Conservation (phyloP, 2,113 vertebrate genomes). For the Anarhynchus alexandrinus region DNA sequence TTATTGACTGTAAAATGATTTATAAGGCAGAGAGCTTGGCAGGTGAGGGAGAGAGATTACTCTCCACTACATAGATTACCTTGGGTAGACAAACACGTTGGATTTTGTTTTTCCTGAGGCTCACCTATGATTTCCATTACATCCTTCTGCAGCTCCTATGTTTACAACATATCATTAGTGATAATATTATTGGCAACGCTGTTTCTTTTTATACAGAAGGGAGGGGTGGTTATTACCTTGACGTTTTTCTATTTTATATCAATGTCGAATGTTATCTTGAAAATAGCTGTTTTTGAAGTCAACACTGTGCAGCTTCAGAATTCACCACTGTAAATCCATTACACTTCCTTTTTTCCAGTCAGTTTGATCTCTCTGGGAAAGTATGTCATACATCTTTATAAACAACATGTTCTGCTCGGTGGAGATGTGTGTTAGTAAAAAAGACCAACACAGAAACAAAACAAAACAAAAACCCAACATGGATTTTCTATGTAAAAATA, state of each 20-base stretch:
- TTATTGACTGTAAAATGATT: not conserved
- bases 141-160: not conserved
- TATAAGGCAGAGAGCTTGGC: not conserved
- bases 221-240: accelerated
- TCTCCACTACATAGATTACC: not conserved
- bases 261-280: not conserved
- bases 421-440: not conserved
- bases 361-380: conserved; percentile 47
- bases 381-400: conserved; percentile 8
- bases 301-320: not conserved
- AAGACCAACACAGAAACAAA: not conserved
- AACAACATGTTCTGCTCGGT: conserved; percentile 23
- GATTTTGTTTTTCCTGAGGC: not conserved
- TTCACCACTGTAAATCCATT: conserved; percentile 1
- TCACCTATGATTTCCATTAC: not conserved
- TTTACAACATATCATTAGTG: not conserved
- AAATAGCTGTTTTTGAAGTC: not conserved
- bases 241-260: not conserved
- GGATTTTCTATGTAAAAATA: not conserved
- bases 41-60: not conserved
- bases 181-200: not conserved
- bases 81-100: not conserved
- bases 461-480: not conserved
- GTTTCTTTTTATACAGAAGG: not conserved
- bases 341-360: conserved; percentile 29